Conservation (phyloP, 92 coral and sea anemone genomes). For the Parazoanthus darwini region DNA sequence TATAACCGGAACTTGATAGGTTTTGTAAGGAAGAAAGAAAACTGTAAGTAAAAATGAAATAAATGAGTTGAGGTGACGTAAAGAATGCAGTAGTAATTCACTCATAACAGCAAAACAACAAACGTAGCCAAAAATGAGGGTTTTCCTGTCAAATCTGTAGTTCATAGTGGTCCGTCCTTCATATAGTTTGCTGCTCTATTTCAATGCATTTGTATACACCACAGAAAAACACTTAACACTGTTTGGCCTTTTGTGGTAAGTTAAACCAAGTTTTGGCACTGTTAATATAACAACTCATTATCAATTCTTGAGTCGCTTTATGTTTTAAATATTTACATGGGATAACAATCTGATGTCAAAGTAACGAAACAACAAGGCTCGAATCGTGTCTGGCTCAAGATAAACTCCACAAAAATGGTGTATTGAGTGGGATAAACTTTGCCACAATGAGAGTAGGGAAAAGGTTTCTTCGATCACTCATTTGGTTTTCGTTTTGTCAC, state of each 20-base stretch:
- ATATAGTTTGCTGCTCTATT: neutral
- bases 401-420: neutral
- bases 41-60: neutral
- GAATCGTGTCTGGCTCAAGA: neutral
- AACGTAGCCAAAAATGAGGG: no score
- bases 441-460: neutral
- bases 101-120: no score
- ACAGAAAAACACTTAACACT: neutral
- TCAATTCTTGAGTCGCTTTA: conserved; percentile 6
- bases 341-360: neutral
- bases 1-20: neutral
- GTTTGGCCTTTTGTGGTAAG: neutral
- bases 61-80: no score
- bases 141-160: no score
- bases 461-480: neutral
- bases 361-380: neutral
- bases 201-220: neutral
- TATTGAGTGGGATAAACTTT: neutral
- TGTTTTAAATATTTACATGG: conserved; percentile 15
- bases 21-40: neutral
- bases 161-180: neutral
- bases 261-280: neutral
- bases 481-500: neutral
- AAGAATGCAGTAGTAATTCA: no score
- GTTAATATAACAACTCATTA: neutral